Evolutionary conservation across 2,113 vertebrate genomes (phyloP), one percentile per base, ranked within the genome.

Genomic region (Romanogobio albipinnatus): DNA sequence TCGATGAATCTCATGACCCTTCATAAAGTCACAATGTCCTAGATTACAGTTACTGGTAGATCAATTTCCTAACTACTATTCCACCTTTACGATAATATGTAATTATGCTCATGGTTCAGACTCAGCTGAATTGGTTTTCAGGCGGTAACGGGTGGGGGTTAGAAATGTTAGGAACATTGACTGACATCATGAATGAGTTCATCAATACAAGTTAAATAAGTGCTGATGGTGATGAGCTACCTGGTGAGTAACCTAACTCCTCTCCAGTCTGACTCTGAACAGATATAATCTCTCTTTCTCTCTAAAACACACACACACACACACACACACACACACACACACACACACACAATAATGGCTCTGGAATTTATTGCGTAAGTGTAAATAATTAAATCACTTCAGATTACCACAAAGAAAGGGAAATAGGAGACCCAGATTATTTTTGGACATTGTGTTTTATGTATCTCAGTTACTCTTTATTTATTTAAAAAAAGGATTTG

Each of bases 111-210:
- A 45, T 43, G 74, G 62, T 56, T 76, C 39, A 49, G 9, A 22
- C 49, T 49, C n/a, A 26, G 14, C 4, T 10, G 45, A 66, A 26
- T 75, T 43, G 66, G 9, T 36, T 64, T 45, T 74, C 45, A 56
- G 29, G 0, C 11, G 53, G 39, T 29, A 62, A 58, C 11, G 13
- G n/a, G 24, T 8, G 24, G 17, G 26, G 49, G 70, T 66, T 78
- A 36, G 45, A 78, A 85, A 82, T 82, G 56, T 87, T 58, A 78
- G 74, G 74, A 79, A 58, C 78, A 64, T 45, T 11, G 49, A 59
- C n/a, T 45, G 47, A 76, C 71, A 74, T 76, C 26, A 68, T 24
- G 22, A 73, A 24, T 24, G 43, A 74, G 80, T 85, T 81, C 80
- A 59, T 85, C 84, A 83, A 36, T 68, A 59, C 47, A 15, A 58